A percentile compares a stretch with the other conserved stretches of the same genome.
Evolutionary conservation across 2,888 invertebrate species (phyloP).

Genomic region (Agrochola macilenta): DNA sequence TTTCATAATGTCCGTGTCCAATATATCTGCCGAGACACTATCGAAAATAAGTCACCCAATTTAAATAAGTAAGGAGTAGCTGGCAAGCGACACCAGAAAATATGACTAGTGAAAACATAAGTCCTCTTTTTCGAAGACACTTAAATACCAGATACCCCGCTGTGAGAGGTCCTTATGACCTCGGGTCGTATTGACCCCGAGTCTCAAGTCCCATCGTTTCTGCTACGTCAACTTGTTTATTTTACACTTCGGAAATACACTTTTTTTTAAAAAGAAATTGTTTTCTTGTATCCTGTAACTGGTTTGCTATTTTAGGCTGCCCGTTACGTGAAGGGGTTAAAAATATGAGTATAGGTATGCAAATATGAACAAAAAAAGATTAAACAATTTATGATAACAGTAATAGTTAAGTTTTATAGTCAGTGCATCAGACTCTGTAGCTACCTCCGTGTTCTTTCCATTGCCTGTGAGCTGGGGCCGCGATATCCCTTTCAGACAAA

Average conservation of each 20-base stretch:
- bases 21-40: slow-evolving; percentile 7
- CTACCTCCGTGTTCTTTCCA: too few relatives aligned
- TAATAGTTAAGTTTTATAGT: background rate
- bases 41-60: slow-evolving; percentile 27
- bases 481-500: too few relatives aligned
- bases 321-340: slow-evolving; percentile 10
- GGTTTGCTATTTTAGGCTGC: slow-evolving; percentile 43
- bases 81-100: slow-evolving; percentile 12
- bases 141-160: slow-evolving; percentile 55
- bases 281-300: slow-evolving; percentile 19
- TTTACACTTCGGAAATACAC: slow-evolving; percentile 28
- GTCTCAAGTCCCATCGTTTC: slow-evolving; percentile 27
- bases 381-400: background rate
- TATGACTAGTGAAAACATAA: slow-evolving; percentile 28
- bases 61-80: slow-evolving; percentile 34
- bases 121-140: slow-evolving; percentile 41
- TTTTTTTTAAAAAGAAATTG: slow-evolving; percentile 29
- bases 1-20: slow-evolving; percentile 3
- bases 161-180: slow-evolving; percentile 59
- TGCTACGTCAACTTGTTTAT: slow-evolving; percentile 48
- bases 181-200: slow-evolving; percentile 50
- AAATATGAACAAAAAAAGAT: slow-evolving; percentile 25
- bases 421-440: background rate
- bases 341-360: slow-evolving; percentile 14
- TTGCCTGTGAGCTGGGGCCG: too few relatives aligned